These are phyloP conservation scores for Aphrophora alni DNA, from an alignment of 2,888 invertebrate genomes.

Conservation along the genomic window DNA sequence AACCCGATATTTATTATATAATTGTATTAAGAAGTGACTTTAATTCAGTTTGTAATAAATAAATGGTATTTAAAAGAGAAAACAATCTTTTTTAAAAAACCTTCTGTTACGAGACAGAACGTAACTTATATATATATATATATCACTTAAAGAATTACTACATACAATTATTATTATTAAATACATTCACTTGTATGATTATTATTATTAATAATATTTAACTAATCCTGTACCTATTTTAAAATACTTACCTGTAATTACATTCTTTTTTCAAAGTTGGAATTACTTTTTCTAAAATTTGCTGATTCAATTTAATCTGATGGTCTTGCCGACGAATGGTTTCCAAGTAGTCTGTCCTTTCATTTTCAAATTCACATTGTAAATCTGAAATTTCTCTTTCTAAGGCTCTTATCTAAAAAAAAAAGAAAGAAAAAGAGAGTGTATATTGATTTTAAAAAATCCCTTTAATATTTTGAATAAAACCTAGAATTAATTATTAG, in stretches of 20 bases:
- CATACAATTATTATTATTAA: no score
- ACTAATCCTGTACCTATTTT: no score
- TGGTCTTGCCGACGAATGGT: slow-evolving; percentile 77
- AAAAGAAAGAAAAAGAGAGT: neutral
- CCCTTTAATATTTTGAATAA: neutral
- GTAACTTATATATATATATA: no score
- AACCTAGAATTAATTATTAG: neutral
- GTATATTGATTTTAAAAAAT: neutral
- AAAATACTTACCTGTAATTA: slow-evolving; percentile 69
- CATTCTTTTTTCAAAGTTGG: slow-evolving; percentile 74
- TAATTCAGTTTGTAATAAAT: no score
- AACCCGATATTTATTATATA: no score
- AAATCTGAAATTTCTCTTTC: slow-evolving; percentile 78
- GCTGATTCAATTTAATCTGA: slow-evolving; percentile 69
- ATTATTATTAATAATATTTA: no score
- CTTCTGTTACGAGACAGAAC: no score
- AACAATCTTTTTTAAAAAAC: no score
- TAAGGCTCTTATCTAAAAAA: slow-evolving; percentile 64
- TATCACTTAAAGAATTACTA: no score
- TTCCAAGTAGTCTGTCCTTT: slow-evolving; percentile 82
- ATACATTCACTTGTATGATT: no score
- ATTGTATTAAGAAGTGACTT: no score
- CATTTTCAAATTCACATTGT: slow-evolving; percentile 81
- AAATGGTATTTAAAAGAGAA: no score
- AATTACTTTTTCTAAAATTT: slow-evolving; percentile 69